phyloP scores from a whole-genome alignment of 2,888 invertebrate genomes.

The Sarcophaga subvicina region DNA sequence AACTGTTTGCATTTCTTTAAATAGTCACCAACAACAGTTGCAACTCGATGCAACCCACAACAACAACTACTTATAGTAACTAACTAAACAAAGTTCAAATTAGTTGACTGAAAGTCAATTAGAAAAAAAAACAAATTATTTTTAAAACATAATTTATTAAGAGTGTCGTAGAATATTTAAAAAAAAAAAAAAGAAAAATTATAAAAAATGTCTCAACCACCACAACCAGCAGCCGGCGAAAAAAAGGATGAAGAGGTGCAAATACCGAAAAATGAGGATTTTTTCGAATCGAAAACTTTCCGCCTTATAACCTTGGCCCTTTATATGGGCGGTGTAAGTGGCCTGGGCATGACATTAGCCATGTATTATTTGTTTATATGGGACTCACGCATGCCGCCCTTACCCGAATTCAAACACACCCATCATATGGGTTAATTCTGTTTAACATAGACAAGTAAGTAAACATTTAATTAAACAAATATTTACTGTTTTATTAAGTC shows the following conservation, averaged over 20 bases:
- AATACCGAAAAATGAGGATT: constrained; percentile 76
- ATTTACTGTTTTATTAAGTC: too few relatives aligned
- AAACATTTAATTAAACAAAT: not conserved
- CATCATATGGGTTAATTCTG: constrained; percentile 77
- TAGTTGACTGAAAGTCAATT: constrained; percentile 1
- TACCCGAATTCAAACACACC: constrained; percentile 79
- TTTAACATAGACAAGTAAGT: constrained; percentile 29
- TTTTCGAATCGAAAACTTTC: constrained; percentile 79
- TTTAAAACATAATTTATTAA: not conserved
- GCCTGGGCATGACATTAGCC: constrained; percentile 79
- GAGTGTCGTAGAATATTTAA: not conserved
- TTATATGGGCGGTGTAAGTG: constrained; percentile 79
- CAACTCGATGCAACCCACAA: constrained; percentile 56
- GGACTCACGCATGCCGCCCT: constrained; percentile 80
- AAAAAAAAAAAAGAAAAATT: constrained; percentile 3
- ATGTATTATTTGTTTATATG: constrained; percentile 80
- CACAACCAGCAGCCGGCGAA: constrained; percentile 62
- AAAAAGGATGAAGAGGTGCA: constrained; percentile 76
- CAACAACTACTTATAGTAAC: not conserved
- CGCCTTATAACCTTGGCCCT: constrained; percentile 77
- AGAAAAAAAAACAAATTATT: constrained; percentile 17
- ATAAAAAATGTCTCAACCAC: constrained; percentile 66
- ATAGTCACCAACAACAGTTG: constrained; percentile 59
- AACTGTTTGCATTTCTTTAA: constrained; percentile 41
- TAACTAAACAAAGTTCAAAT: constrained; percentile 41